Conservation (phyloP, 2,113 vertebrate species). For the Mola mola region DNA sequence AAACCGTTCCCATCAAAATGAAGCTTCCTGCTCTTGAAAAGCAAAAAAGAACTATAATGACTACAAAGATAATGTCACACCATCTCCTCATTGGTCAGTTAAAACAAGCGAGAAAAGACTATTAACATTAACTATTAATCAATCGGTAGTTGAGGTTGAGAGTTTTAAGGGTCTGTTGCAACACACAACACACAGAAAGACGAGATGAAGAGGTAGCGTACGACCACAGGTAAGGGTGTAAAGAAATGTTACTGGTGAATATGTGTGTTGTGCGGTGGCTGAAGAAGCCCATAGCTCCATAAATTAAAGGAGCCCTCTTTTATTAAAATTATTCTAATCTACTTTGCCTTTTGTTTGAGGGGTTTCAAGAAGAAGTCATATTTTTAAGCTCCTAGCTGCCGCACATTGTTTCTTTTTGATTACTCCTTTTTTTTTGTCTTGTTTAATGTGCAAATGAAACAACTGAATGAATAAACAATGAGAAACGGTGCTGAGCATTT, state of each 20-base stretch:
- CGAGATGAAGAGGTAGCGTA: neutral
- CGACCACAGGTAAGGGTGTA: no score
- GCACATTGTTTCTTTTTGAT: constrained; percentile 32
- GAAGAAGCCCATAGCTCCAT: constrained; percentile 6
- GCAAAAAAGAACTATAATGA: no score
- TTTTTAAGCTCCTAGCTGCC: constrained; percentile 26
- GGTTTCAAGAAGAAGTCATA: constrained; percentile 14
- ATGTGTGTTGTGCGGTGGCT: neutral
- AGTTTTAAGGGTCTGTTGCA: no score
- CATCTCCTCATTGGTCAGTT: no score
- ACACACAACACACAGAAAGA: no score
- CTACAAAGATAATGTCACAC: no score
- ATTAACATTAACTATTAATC: no score
- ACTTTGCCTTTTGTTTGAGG: constrained; percentile 41
- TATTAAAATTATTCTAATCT: constrained; percentile 22
- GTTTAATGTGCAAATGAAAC: constrained; percentile 55
- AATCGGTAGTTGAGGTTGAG: neutral
- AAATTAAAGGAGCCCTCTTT: constrained; percentile 8
- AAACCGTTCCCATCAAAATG: neutral
- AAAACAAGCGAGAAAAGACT: no score
- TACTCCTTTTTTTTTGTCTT: constrained; percentile 8
- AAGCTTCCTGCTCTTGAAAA: neutral
- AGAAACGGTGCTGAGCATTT: constrained; percentile 30
- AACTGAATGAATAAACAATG: constrained; percentile 27
- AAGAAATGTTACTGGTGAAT: neutral